Conservation (phyloP, 2,888 invertebrate genomes). For the Odontocerum albicorne region DNA sequence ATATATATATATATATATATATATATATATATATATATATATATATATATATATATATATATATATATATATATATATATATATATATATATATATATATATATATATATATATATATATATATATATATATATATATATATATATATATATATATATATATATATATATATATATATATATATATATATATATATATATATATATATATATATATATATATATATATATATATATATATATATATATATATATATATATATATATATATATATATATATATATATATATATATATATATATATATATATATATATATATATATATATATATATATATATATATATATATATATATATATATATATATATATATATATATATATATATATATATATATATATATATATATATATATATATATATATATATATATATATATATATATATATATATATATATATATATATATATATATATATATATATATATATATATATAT, state of each 20-base stretch:
- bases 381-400: background rate
- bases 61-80: background rate
- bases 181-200: background rate
- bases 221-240: background rate
- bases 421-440: background rate
- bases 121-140: background rate
- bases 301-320: background rate
- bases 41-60: background rate
- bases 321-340: background rate
- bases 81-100: background rate
- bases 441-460: background rate
- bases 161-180: background rate
- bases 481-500: background rate
- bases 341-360: background rate
- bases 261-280: background rate
- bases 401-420: background rate
- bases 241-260: background rate
- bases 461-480: background rate
- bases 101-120: background rate
- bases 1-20: background rate
- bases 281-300: background rate
- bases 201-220: background rate
- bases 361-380: background rate
- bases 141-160: background rate
- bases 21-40: background rate